phyloP scores from a whole-genome alignment of 2,888 invertebrate genomes.

The Tricholauxania praeusta region DNA sequence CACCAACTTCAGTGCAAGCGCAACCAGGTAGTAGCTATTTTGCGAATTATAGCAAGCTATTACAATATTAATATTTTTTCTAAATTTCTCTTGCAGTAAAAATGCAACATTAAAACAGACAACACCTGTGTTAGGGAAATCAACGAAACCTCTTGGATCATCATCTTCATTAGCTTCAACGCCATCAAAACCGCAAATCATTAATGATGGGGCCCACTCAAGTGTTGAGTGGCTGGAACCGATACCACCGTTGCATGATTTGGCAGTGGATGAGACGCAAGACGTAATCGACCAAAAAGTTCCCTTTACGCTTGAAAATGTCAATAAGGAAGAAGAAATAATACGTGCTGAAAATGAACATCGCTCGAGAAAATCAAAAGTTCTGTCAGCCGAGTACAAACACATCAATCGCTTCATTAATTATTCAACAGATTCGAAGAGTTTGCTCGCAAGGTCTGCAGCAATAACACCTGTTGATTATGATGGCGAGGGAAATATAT shows the following conservation, averaged over 20 bases:
- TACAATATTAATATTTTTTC: too few relatives aligned
- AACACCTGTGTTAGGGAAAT: not conserved
- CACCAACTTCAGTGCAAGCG: conserved; percentile 55
- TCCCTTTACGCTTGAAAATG: conserved; percentile 62
- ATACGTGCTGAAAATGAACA: conserved; percentile 60
- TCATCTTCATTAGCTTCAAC: conserved; percentile 44
- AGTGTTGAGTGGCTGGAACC: conserved; percentile 45
- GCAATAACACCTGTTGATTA: conserved; percentile 57
- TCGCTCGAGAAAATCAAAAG: conserved; percentile 63
- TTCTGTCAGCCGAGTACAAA: conserved; percentile 63
- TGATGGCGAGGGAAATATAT: conserved; percentile 60
- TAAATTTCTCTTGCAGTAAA: not conserved
- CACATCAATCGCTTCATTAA: conserved; percentile 62
- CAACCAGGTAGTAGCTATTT: conserved; percentile 44
- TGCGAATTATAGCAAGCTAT: not conserved
- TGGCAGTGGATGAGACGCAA: conserved; percentile 29
- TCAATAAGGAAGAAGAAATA: conserved; percentile 61
- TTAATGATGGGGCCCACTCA: conserved; percentile 48
- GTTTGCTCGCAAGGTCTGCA: conserved; percentile 62
- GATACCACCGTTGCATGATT: conserved; percentile 2
- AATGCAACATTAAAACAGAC: not conserved
- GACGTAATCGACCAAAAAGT: conserved; percentile 42
- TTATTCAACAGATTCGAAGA: conserved; percentile 62
- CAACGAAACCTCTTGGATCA: not conserved
- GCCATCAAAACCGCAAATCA: conserved; percentile 54